Conservation (phyloP, 2,888 invertebrate species). For the Elgonia sp. region DNA sequence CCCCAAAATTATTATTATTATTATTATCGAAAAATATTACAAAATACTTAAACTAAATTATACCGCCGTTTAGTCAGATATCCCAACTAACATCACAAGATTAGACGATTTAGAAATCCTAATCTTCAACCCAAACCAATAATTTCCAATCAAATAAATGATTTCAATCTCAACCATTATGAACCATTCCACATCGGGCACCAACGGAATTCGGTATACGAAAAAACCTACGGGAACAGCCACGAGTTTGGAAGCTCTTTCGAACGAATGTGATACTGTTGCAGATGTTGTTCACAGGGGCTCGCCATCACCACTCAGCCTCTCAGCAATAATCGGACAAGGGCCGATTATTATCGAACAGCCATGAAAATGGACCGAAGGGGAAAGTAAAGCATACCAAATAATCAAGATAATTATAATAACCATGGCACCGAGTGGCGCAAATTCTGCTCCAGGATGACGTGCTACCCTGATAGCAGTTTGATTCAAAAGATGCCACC, state of each 20-base stretch:
- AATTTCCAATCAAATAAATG: no score
- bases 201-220: slow-evolving; percentile 1
- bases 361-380: slow-evolving; percentile 77
- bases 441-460: slow-evolving; percentile 78
- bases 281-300: slow-evolving; percentile 85
- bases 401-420: slow-evolving; percentile 78
- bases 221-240: slow-evolving; percentile 73
- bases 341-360: slow-evolving; percentile 80
- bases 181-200: no score
- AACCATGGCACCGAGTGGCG: slow-evolving; percentile 66
- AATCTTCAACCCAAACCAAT: no score
- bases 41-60: no score
- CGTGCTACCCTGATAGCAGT: slow-evolving; percentile 84
- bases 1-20: no score
- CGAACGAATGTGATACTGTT: slow-evolving; percentile 83
- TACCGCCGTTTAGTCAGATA: no score
- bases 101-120: no score
- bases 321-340: slow-evolving; percentile 62
- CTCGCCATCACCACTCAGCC: slow-evolving; percentile 83
- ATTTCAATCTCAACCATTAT: no score
- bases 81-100: no score
- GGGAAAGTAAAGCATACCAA: slow-evolving; percentile 73
- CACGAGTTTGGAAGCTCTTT: slow-evolving; percentile 77
- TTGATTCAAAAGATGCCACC: slow-evolving; percentile 80
- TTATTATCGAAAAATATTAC: no score